Conservation (phyloP, 1,140 invertebrate species). For the Cydia pomonella region DNA sequence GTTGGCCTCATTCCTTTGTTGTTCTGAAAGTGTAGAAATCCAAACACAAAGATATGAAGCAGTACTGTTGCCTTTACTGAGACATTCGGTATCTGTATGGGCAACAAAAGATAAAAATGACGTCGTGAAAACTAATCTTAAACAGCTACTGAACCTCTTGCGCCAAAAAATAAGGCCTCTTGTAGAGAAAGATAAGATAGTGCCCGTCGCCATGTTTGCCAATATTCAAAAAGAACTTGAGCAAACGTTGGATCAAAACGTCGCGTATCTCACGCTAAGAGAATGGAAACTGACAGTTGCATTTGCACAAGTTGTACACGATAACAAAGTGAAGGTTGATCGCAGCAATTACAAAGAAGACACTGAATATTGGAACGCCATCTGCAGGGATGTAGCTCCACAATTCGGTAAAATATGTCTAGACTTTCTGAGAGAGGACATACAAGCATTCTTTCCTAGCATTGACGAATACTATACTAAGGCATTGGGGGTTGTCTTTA, state of each 20-base stretch:
- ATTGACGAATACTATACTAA: constrained; percentile 55
- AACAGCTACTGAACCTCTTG: constrained; percentile 31
- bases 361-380: constrained; percentile 43
- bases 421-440: constrained; percentile 52
- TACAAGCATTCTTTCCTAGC: constrained; percentile 47
- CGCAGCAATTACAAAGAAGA: constrained; percentile 30
- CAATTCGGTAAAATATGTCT: constrained; percentile 47
- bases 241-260: constrained; percentile 41
- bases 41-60: constrained; percentile 52
- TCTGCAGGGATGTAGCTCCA: constrained; percentile 39
- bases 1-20: constrained; percentile 49
- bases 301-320: constrained; percentile 43
- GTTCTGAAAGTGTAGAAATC: constrained; percentile 42
- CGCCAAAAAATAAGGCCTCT: constrained; percentile 43
- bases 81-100: constrained; percentile 42
- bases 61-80: constrained; percentile 48
- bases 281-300: constrained; percentile 50
- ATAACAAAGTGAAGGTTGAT: neutral
- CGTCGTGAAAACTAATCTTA: constrained; percentile 32
- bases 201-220: constrained; percentile 51
- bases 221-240: constrained; percentile 49
- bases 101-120: constrained; percentile 36
- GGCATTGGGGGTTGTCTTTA: constrained; percentile 43
- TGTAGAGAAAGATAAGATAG: constrained; percentile 44
- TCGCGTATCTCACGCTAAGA: constrained; percentile 55